Evolutionary conservation across 2,888 invertebrate genomes (phyloP).

Genomic region (Ornithoptera priamus): DNA sequence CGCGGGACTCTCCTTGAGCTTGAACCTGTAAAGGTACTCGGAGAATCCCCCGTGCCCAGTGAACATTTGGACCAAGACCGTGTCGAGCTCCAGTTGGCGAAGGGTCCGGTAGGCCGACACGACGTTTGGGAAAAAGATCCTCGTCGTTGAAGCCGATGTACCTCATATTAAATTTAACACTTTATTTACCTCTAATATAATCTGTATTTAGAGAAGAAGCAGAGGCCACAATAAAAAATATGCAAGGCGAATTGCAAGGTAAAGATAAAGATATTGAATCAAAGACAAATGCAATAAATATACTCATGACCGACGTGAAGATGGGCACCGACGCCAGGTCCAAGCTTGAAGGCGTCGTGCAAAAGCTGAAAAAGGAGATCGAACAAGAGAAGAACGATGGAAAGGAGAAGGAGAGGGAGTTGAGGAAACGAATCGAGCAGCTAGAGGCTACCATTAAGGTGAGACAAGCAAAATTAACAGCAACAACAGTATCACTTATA

Average conservation of each 20-base stretch:
- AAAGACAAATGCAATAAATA: slow-evolving; percentile 42
- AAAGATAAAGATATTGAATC: slow-evolving; percentile 44
- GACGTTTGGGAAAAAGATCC: no score
- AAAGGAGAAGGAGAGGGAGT: slow-evolving; percentile 40
- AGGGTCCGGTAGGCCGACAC: no score
- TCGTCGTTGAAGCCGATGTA: no score
- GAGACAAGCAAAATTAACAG: slow-evolving; percentile 22
- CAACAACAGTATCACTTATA: no score
- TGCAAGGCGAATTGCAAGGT: slow-evolving; percentile 30
- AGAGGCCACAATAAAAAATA: slow-evolving; percentile 35
- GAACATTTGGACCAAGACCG: no score
- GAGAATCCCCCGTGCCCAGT: no score
- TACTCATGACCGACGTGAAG: slow-evolving; percentile 49
- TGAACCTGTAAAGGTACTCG: no score
- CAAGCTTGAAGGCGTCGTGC: slow-evolving; percentile 39
- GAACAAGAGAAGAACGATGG: slow-evolving; percentile 38
- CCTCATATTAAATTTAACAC: no score
- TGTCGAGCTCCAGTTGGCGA: no score
- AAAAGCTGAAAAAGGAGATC: slow-evolving; percentile 40
- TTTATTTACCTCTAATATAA: no score
- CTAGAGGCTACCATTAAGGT: slow-evolving; percentile 42
- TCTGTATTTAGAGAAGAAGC: slow-evolving; percentile 33
- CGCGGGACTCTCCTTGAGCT: no score
- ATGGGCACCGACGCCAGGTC: slow-evolving; percentile 40
- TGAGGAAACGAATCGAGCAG: slow-evolving; percentile 39